Evolutionary conservation across 1,140 invertebrate genomes (phyloP).

Genomic region (Heliconius congener): DNA sequence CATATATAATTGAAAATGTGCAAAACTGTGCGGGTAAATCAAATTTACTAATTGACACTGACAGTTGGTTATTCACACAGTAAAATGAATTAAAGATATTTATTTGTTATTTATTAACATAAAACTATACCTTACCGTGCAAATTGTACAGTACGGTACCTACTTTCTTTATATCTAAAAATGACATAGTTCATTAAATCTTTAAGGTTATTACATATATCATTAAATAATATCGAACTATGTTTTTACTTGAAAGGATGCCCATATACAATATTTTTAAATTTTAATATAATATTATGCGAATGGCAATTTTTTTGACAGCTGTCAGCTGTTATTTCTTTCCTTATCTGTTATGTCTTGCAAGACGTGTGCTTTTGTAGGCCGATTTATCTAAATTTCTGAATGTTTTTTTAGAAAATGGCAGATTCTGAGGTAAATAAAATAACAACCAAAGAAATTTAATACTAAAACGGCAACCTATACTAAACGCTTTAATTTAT

Average conservation of each 20-base stretch:
- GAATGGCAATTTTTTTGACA: constrained; percentile 30
- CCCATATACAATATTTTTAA: background rate
- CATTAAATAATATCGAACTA: no score
- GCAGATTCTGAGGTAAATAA: constrained; percentile 74
- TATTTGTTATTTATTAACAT: no score
- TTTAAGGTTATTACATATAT: no score
- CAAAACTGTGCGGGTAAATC: background rate
- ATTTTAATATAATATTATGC: background rate
- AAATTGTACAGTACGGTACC: no score
- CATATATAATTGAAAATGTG: background rate
- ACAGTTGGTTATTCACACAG: background rate
- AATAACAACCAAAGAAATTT: constrained; percentile 15
- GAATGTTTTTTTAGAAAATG: constrained; percentile 69
- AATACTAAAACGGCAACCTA: background rate
- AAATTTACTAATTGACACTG: constrained; percentile 16
- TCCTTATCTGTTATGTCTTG: constrained; percentile 44
- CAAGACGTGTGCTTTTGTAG: constrained; percentile 53
- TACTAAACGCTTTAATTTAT: constrained; percentile 49
- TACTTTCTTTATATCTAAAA: no score
- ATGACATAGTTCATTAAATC: no score
- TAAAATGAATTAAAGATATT: no score
- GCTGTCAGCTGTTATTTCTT: constrained; percentile 32
- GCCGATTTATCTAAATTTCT: constrained; percentile 44
- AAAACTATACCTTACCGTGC: no score
- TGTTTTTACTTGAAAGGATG: no score